Base-by-base conservation (phyloP, 2,113 vertebrate genomes). In the Plotosus lineatus region DNA sequence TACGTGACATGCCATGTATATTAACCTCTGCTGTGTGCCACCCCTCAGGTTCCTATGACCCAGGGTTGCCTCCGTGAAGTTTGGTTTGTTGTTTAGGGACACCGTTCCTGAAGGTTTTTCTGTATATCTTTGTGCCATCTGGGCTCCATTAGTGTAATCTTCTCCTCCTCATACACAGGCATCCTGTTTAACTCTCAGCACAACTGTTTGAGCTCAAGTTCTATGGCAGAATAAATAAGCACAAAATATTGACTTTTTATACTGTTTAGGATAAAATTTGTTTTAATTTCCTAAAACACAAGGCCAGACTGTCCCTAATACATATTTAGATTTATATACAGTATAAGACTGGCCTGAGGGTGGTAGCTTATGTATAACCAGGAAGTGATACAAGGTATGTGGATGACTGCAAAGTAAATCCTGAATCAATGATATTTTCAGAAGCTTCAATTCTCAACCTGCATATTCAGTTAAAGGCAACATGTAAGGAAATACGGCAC, bases 91-190 rank as follows among this genome's bases (percentile, higher is more conserved):
- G 44, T 42, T 60, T 9, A 42, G 46, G 71, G 68, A 23, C 17
- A 4, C 72, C 28, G 31, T 28, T 38, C 19, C 11, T 21, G 6
- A 63, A 63, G 40, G 9, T 61, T 72, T 74, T 60, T 66, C 74
- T 69, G 36, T 73, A 58, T 60, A 77, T 75, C 73, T 48, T 73
- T 36, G 33, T 65, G 61, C 79, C 86, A 88, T 85, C 84, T 88
- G 88, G 77, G 69, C 78, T 26, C 63, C 42, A 84, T 87, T 86
- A 87, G 48, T 77, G 71, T 58, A 50, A 44, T 51, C 79, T 60
- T n/a, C 40, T 31, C 51, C 23, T 75, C 33, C 71, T 55, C 36
- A 46, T 48, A n/a, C 75, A 71, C 79, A 21, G 71, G 82, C 73
- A 71, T 60, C 75, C 60, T 74, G 38, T 33, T 72, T 58, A 81